A percentile compares a stretch with the other conserved stretches of the same genome.
phyloP scores from a whole-genome alignment of 1,140 invertebrate species.

The Brevipalpus yothersi region DNA sequence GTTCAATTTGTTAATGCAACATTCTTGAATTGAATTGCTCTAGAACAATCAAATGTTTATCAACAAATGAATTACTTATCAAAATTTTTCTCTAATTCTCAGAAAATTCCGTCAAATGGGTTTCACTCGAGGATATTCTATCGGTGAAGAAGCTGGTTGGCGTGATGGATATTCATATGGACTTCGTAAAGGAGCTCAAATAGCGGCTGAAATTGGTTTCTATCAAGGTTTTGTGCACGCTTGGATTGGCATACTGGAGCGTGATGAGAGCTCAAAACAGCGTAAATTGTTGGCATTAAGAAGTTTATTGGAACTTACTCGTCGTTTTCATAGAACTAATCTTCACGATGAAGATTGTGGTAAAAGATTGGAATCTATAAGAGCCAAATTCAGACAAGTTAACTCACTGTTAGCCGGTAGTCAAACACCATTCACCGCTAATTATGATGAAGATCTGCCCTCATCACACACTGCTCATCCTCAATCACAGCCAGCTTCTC shows the following conservation, averaged over 20 bases:
- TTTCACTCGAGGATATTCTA: slow-evolving; percentile 15
- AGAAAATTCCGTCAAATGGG: slow-evolving; percentile 14
- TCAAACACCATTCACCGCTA: neutral
- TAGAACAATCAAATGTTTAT: too few species aligned
- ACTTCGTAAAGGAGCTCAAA: slow-evolving; percentile 14
- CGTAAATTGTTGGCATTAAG: slow-evolving; percentile 14
- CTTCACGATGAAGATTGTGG: slow-evolving; percentile 13
- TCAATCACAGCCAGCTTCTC: neutral
- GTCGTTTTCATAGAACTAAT: slow-evolving; percentile 14
- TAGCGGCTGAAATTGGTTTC: slow-evolving; percentile 16
- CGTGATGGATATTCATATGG: slow-evolving; percentile 15
- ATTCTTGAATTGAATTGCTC: too few species aligned
- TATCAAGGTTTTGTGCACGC: slow-evolving; percentile 16
- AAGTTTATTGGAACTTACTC: slow-evolving; percentile 15
- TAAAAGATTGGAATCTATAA: slow-evolving; percentile 7
- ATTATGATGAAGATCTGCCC: neutral
- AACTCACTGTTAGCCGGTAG: slow-evolving; percentile 3
- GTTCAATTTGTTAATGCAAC: too few species aligned
- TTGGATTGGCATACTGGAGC: slow-evolving; percentile 14
- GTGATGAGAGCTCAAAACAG: slow-evolving; percentile 13
- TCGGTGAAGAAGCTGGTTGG: slow-evolving; percentile 17
- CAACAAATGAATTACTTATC: neutral
- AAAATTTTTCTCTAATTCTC: neutral
- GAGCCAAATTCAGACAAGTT: slow-evolving; percentile 14
- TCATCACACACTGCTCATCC: neutral